Evolutionary conservation across 2,888 invertebrate genomes (phyloP).

Genomic region (Sarcophaga caerulescens): DNA sequence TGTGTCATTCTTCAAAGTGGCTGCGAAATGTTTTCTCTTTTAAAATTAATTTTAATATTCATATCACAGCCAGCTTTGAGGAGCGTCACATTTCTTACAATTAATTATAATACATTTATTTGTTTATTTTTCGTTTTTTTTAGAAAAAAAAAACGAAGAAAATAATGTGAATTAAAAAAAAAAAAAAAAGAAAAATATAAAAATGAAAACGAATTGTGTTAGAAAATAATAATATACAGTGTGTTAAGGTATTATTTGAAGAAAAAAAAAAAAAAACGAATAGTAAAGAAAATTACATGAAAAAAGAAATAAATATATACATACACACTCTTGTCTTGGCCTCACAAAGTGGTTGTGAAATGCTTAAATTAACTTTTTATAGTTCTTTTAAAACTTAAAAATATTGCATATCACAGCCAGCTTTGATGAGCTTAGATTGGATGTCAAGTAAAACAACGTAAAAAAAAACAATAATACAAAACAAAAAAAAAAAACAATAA

Average conservation of each 20-base stretch:
- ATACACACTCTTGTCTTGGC: constrained; percentile 72
- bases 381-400: constrained; percentile 71
- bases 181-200: constrained; percentile 9
- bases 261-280: no score
- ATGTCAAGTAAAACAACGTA: constrained; percentile 32
- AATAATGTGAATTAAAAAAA: constrained; percentile 21
- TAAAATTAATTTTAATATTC: constrained; percentile 81
- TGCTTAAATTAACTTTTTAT: constrained; percentile 79
- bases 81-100: constrained; percentile 85
- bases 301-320: not conserved
- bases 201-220: not conserved
- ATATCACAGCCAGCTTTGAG: constrained; percentile 99
- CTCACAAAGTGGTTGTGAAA: constrained; percentile 95
- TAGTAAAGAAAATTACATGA: no score
- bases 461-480: no score
- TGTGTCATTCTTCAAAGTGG: constrained; percentile 92
- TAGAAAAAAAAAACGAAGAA: constrained; percentile 21
- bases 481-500: not conserved
- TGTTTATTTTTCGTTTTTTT: not conserved
- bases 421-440: constrained; percentile 92
- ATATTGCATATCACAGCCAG: constrained; percentile 97
- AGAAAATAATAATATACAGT: constrained; percentile 4
- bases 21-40: constrained; percentile 88
- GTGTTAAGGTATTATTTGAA: not conserved
- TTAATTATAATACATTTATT: constrained; percentile 42